phyloP scores from a whole-genome alignment of 1,140 invertebrate species.

The Bombus confusus region DNA sequence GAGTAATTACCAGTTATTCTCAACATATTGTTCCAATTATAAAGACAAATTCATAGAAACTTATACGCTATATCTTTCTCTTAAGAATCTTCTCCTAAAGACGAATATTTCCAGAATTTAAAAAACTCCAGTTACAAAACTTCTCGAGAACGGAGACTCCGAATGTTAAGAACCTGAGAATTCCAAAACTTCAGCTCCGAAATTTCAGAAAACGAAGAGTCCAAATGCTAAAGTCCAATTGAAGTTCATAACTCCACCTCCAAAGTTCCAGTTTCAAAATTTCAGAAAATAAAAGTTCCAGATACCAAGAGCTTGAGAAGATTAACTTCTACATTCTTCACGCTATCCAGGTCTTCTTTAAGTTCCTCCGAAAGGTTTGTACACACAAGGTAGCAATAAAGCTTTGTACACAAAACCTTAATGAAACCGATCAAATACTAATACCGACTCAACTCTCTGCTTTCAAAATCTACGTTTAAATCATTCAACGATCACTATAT shows the following conservation, averaged over 20 bases:
- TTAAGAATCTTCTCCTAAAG: background rate
- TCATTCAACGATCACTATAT: background rate
- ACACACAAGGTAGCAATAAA: background rate
- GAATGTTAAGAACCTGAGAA: background rate
- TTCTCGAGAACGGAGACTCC: background rate
- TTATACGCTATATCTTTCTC: background rate
- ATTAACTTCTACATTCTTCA: background rate
- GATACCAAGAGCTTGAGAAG: background rate
- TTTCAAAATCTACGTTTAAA: background rate
- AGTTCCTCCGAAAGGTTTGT: background rate
- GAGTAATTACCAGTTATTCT: slow-evolving; percentile 38
- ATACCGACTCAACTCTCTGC: background rate
- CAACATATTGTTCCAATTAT: background rate
- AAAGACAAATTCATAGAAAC: background rate
- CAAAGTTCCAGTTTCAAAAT: too few species aligned
- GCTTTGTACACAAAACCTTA: background rate
- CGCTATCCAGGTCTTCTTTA: background rate
- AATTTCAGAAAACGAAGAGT: background rate
- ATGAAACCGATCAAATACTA: background rate
- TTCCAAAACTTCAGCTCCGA: background rate
- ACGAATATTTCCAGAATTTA: background rate
- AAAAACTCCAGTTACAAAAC: background rate
- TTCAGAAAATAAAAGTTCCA: background rate
- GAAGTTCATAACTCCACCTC: too few species aligned
- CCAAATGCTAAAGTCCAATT: too few species aligned